Evolutionary conservation across 2,113 vertebrate genomes (phyloP).

Genomic region (Monopterus albus): DNA sequence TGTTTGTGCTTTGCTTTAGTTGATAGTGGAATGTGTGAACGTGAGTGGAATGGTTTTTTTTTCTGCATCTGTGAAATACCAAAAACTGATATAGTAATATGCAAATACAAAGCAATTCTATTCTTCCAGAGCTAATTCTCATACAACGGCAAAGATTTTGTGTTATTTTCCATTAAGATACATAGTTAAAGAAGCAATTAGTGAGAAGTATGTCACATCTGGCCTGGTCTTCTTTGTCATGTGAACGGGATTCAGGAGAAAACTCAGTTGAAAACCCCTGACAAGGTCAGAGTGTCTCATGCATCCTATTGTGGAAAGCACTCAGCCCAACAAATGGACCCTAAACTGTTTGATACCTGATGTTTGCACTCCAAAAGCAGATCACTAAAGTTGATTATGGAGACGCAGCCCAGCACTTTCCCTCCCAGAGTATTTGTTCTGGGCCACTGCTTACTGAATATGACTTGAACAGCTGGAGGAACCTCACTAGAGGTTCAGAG

Average conservation of each 20-base stretch:
- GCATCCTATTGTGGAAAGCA: constrained; percentile 64
- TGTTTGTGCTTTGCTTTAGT: neutral
- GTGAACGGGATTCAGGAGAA: constrained; percentile 42
- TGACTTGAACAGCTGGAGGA: constrained; percentile 59
- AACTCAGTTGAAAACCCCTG: constrained; percentile 19
- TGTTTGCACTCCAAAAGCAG: constrained; percentile 63
- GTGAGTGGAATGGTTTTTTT: neutral
- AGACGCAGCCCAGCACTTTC: constrained; percentile 47
- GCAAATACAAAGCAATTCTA: no score
- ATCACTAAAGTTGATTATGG: constrained; percentile 64
- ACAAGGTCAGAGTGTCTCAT: constrained; percentile 66
- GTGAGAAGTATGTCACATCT: constrained; percentile 29
- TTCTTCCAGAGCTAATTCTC: no score
- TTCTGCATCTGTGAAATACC: neutral
- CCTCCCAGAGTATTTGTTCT: constrained; percentile 60
- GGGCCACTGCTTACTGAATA: constrained; percentile 63
- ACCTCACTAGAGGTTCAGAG: constrained; percentile 27
- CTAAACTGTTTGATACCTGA: constrained; percentile 71
- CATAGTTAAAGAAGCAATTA: constrained; percentile 30
- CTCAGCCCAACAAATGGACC: constrained; percentile 70
- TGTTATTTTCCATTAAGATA: constrained; percentile 6
- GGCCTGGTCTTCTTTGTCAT: constrained; percentile 9
- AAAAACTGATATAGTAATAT: no score
- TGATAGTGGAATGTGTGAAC: neutral
- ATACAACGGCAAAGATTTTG: no score